phyloP scores from a whole-genome alignment of 1,140 invertebrate genomes.

The Drosophila mayri region DNA sequence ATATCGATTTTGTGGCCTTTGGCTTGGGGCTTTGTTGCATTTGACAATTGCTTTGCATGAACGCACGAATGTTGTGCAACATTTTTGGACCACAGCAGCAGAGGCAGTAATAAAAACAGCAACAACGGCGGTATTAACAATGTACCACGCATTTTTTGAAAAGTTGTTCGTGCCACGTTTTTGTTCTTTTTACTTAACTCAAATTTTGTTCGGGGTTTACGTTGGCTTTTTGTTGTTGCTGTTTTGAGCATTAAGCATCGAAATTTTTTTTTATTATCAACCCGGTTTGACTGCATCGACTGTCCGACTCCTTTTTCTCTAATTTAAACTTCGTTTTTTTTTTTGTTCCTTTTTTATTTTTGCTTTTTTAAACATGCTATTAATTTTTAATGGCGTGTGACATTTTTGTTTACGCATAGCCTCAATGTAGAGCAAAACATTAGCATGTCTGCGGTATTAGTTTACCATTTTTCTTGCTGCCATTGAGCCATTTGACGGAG shows the following conservation, averaged over 20 bases:
- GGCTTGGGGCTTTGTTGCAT: conserved; percentile 59
- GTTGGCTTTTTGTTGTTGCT: conserved; percentile 7
- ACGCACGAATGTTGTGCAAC: conserved; percentile 71
- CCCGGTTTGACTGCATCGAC: conserved; percentile 67
- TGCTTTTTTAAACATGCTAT: conserved; percentile 66
- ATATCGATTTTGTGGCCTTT: conserved; percentile 71
- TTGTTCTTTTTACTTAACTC: conserved; percentile 65
- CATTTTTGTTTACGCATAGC: conserved; percentile 72
- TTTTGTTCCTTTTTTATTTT: conserved; percentile 19
- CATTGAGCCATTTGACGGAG: conserved; percentile 63
- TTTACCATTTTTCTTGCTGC: conserved; percentile 64
- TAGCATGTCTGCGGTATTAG: conserved; percentile 66
- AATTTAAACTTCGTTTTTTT: conserved; percentile 46
- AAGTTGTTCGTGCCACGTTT: conserved; percentile 60
- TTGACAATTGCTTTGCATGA: conserved; percentile 75
- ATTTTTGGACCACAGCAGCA: conserved; percentile 28
- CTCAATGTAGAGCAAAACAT: conserved; percentile 75
- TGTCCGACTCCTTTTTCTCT: conserved; percentile 58
- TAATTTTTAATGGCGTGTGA: conserved; percentile 75
- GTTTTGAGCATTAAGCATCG: conserved; percentile 42
- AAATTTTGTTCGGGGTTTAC: conserved; percentile 42
- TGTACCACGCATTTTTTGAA: conserved; percentile 74
- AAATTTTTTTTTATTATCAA: conserved; percentile 59
- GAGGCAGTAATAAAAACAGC: conserved; percentile 14
- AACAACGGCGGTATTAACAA: conserved; percentile 44